phyloP scores from a whole-genome alignment of 2,113 vertebrate species.

The Gracilinanus agilis region DNA sequence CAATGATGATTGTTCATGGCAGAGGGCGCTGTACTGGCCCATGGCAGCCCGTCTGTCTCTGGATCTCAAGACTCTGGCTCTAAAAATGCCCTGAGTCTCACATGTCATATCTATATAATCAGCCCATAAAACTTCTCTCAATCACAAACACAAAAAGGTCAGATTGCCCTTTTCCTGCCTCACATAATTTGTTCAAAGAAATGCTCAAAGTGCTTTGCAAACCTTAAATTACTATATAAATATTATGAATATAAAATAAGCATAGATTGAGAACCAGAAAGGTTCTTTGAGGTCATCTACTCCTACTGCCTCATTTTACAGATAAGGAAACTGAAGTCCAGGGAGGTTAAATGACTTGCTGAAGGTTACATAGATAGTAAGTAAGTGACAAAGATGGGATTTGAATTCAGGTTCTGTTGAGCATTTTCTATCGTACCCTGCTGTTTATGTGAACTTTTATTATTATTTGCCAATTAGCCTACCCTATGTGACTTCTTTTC shows the following conservation, averaged over 20 bases:
- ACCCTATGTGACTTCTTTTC: neutral
- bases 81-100: neutral
- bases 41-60: neutral
- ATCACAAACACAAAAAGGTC: neutral
- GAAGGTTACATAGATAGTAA: neutral
- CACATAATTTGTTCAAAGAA: neutral
- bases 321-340: neutral
- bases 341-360: neutral
- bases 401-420: neutral
- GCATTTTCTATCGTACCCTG: neutral
- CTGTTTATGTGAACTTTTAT: neutral
- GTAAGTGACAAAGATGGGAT: neutral
- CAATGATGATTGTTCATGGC: neutral
- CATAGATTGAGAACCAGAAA: neutral
- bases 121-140: neutral
- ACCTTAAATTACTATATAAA: neutral
- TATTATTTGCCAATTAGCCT: neutral
- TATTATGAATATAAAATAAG: neutral
- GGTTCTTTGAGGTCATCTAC: neutral
- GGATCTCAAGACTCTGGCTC: neutral
- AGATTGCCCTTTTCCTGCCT: neutral
- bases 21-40: neutral
- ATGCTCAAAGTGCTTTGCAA: neutral
- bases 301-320: neutral
- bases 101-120: neutral